Conservation (phyloP, 2,888 invertebrate genomes). For the Plemyria rubiginata region DNA sequence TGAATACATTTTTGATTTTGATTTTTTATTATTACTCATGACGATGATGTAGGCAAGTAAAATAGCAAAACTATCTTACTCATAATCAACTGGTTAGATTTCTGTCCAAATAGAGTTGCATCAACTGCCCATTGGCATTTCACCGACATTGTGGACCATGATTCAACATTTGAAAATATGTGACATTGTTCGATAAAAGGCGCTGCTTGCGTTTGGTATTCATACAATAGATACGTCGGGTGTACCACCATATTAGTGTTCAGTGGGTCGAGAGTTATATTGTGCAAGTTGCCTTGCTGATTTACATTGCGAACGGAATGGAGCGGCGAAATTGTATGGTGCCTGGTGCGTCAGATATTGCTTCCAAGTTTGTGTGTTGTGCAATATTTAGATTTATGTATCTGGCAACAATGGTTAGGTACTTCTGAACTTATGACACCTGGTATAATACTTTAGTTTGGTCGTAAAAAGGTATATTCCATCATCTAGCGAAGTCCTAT, state of each 20-base stretch:
- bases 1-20: no score
- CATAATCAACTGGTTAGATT: background rate
- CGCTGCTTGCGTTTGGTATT: conserved; percentile 43
- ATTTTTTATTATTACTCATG: background rate
- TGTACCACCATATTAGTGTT: conserved; percentile 26
- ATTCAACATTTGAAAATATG: conserved; percentile 43
- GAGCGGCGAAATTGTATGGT: conserved; percentile 10
- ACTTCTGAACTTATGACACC: conserved; percentile 3
- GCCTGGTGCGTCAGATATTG: conserved; percentile 19
- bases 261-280: conserved; percentile 28
- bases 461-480: no score
- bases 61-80: background rate
- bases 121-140: conserved; percentile 12
- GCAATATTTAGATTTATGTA: conserved; percentile 14
- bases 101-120: conserved; percentile 11
- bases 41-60: background rate
- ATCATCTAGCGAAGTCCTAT: no score
- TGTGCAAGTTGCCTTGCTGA: conserved; percentile 21
- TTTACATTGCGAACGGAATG: conserved; percentile 8
- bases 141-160: conserved; percentile 22
- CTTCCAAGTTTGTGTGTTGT: background rate
- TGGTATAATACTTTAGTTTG: background rate
- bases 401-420: background rate
- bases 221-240: conserved; percentile 34
- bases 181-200: conserved; percentile 44